Percentiles rank a stretch among this genome's conserved stretches.
phyloP scores from a whole-genome alignment of 2,888 invertebrate species.

The Nomada ferruginata region DNA sequence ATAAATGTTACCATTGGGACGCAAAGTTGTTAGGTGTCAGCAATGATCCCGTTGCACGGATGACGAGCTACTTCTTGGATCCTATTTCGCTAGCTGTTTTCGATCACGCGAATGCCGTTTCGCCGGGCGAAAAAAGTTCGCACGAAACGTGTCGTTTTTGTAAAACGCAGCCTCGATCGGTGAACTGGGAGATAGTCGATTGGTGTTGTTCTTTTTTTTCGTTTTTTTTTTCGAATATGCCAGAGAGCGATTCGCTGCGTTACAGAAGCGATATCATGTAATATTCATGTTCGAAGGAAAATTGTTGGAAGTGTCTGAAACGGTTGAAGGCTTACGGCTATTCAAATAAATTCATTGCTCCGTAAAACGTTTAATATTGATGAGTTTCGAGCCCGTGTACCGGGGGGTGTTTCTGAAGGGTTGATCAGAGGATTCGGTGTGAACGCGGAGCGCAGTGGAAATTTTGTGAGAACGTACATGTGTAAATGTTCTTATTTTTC shows the following conservation, averaged over 20 bases:
- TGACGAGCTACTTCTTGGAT: conserved; percentile 56
- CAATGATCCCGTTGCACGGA: conserved; percentile 46
- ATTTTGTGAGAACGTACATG: background rate
- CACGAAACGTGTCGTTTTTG: conserved; percentile 1
- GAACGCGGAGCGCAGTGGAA: background rate
- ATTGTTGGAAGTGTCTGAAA: conserved; percentile 34
- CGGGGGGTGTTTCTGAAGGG: conserved; percentile 12
- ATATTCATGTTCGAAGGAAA: conserved; percentile 27
- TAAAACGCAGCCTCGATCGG: conserved; percentile 6
- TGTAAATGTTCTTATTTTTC: background rate
- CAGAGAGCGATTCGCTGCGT: background rate
- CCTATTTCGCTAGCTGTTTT: conserved; percentile 39
- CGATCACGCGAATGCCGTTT: conserved; percentile 34
- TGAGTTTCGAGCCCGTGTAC: conserved; percentile 9
- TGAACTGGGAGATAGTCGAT: background rate
- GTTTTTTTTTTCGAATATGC: background rate
- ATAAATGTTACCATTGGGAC: conserved; percentile 48
- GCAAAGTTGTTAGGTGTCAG: conserved; percentile 60
- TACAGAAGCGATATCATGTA: conserved; percentile 20
- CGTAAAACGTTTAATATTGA: conserved; percentile 33
- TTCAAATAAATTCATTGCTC: conserved; percentile 35
- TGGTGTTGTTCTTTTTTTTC: background rate
- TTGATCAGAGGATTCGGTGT: conserved; percentile 14
- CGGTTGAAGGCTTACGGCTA: conserved; percentile 29
- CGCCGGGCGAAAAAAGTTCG: conserved; percentile 31